Percentiles rank a stretch among this genome's conserved stretches.
Conservation (phyloP, 2,113 vertebrate species). For the Peromyscus californicus region DNA sequence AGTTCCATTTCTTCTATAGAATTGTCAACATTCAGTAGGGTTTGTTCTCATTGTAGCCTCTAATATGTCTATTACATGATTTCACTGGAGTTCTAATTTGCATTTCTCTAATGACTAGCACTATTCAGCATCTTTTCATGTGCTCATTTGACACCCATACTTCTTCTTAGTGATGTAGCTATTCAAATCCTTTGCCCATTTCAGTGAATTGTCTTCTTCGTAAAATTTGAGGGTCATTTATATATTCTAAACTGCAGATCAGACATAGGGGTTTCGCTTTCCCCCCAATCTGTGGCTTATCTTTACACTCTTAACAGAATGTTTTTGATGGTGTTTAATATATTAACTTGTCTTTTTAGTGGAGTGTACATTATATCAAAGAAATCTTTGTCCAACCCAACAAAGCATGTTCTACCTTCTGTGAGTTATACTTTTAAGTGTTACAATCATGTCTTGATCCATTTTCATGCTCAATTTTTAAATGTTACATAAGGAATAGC, state of each 20-base stretch:
- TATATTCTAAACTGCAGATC: constrained; percentile 44
- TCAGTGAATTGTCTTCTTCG: neutral
- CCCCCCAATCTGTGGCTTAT: constrained; percentile 2
- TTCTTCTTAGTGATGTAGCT: constrained; percentile 48
- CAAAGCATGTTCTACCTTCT: neutral
- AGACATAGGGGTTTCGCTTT: constrained; percentile 41
- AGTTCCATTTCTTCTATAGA: constrained; percentile 4
- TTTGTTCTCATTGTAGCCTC: constrained; percentile 21
- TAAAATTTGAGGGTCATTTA: constrained; percentile 52
- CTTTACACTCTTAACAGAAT: constrained; percentile 31
- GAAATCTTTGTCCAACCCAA: constrained; percentile 15
- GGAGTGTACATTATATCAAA: constrained; percentile 1
- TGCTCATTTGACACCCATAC: constrained; percentile 34
- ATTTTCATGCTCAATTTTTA: neutral
- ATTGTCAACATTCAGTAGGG: neutral
- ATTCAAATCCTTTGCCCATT: neutral
- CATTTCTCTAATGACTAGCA: constrained; percentile 42
- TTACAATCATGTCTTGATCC: neutral
- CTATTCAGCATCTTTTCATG: constrained; percentile 38
- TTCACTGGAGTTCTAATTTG: constrained; percentile 41
- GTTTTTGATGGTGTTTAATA: constrained; percentile 15
- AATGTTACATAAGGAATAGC: neutral
- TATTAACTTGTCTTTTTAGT: constrained; percentile 37
- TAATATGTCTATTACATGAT: neutral
- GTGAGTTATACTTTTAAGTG: neutral